Evolutionary conservation across 2,888 invertebrate species (phyloP).

Genomic region (Slavum lentiscoides): DNA sequence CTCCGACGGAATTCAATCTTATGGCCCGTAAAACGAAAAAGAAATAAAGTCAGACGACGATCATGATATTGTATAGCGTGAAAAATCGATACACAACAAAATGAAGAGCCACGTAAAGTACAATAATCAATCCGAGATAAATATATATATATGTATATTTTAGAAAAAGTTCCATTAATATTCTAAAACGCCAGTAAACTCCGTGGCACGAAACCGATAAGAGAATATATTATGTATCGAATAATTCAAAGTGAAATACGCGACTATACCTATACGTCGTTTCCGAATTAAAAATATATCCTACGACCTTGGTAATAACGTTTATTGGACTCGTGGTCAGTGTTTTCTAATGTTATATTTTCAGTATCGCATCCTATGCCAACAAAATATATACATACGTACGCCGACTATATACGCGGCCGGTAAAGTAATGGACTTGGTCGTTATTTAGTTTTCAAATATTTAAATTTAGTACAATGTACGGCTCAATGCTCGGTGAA

Average conservation of each 20-base stretch:
- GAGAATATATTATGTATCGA: background rate
- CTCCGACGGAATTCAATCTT: background rate
- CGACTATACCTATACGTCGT: background rate
- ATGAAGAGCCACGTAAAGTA: background rate
- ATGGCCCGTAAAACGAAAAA: background rate
- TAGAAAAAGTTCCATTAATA: too few relatives aligned
- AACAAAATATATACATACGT: slow-evolving; percentile 28
- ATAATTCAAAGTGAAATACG: background rate
- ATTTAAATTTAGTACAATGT: background rate
- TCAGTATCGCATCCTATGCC: slow-evolving; percentile 13
- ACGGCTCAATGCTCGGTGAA: background rate
- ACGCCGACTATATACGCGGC: background rate
- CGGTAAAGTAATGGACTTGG: background rate
- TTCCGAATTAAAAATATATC: slow-evolving; percentile 11
- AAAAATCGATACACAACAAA: background rate
- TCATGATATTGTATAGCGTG: too few relatives aligned
- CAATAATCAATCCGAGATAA: background rate
- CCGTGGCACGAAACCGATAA: background rate
- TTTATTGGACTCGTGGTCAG: slow-evolving; percentile 23
- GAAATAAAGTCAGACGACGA: background rate
- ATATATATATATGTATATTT: background rate
- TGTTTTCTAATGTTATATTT: slow-evolving; percentile 44
- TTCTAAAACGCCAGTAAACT: too few relatives aligned
- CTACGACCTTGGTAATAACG: slow-evolving; percentile 20
- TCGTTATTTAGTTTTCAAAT: background rate